Percentiles rank a stretch among this genome's conserved stretches.
phyloP scores from a whole-genome alignment of 2,888 invertebrate genomes.

The Halictus quadricinctus region DNA sequence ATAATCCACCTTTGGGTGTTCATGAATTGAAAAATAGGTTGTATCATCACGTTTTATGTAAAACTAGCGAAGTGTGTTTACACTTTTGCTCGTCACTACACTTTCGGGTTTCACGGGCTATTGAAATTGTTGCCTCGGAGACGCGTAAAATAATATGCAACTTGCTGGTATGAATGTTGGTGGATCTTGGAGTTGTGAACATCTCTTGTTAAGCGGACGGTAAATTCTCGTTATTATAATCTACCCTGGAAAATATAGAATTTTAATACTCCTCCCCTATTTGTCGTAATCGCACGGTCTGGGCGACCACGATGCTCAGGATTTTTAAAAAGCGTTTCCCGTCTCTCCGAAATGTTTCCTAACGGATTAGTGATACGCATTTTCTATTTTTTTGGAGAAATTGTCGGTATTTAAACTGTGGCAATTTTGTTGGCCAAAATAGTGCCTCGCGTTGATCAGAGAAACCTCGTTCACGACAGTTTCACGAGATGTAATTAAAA shows the following conservation, averaged over 20 bases:
- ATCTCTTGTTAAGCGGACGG: neutral
- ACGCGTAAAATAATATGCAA: neutral
- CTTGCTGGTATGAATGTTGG: neutral
- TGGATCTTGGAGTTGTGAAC: neutral
- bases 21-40: no score
- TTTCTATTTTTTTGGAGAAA: neutral
- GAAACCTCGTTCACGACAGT: neutral
- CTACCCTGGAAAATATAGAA: neutral
- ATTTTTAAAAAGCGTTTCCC: neutral
- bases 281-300: neutral
- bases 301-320: neutral
- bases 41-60: no score
- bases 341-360: neutral
- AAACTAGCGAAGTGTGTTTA: no score
- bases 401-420: neutral
- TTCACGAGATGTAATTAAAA: neutral
- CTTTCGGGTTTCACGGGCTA: neutral
- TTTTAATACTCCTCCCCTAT: neutral
- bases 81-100: no score
- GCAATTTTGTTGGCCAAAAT: no score
- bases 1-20: no score
- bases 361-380: neutral
- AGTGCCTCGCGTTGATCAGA: neutral
- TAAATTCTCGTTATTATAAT: constrained; percentile 5
- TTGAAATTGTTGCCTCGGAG: neutral